Base-by-base conservation (phyloP, 2,113 vertebrate genomes). In the Meriones unguiculatus region DNA sequence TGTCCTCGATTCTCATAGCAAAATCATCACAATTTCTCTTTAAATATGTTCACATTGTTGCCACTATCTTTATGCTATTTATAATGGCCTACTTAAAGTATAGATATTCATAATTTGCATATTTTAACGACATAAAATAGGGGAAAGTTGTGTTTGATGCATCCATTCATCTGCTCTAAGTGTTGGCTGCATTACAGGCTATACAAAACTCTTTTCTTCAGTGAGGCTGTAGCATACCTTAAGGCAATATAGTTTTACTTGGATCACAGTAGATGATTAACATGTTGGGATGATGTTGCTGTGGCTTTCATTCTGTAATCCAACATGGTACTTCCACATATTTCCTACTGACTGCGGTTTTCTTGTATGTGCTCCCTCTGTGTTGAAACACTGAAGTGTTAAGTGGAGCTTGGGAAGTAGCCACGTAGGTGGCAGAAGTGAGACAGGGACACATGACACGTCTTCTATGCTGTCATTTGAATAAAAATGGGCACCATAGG, bases 1-100 rank as follows among this genome's bases (percentile, higher is more conserved):
- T 93, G 67, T 96, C 82, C 88, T 97, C 95, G 86, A 97, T 97
- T 97, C 64, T 94, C 93, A 97, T 76, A 91, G 62, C 80, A 88
- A 90, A 94, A 91, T 98, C 84, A 96, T 78, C 57, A 95, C 69
- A 95, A 91, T 87, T 98, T n/a, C 75, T 95, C 70, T 93, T 95
- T 96, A 91, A 96, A 89, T 32, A 87, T 92, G 4, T 90, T 96
- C 76, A 95, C 62, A 25, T 95, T 91, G 96, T 85, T 95, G 69
- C 92, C 50, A 75, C 78, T 77, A 96, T 97, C 62, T 54, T 95
- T 18, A 84, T 93, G 69, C 73, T 97, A 97, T 94, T 93, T 94
- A 94, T 94, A 35, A 41, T 52, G 38, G 7, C 22, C 25, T 93
- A 8, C 62, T 89, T 96, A 95, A 92, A 96, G 92, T 69, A 86